Evolutionary conservation across 2,113 vertebrate genomes (phyloP).

Genomic region (Hirundichthys speculiger): DNA sequence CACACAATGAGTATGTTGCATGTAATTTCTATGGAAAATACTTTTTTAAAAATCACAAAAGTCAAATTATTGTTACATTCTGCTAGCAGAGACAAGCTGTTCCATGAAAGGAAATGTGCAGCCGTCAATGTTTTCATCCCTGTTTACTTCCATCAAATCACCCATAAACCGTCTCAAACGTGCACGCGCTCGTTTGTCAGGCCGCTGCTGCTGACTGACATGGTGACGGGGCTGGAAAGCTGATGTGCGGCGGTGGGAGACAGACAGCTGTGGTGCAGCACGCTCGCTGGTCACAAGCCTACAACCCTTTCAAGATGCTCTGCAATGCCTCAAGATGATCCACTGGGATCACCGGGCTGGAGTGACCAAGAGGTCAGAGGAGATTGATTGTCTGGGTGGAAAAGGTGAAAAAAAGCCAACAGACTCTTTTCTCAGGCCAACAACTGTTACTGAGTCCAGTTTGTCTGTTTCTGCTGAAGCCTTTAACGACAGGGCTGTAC

Average conservation of each 20-base stretch:
- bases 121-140: too few relatives aligned
- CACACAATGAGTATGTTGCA: too few relatives aligned
- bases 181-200: too few relatives aligned
- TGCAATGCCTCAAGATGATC: slow-evolving; percentile 17
- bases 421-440: slow-evolving; percentile 1
- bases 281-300: slow-evolving; percentile 1
- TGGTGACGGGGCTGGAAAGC: too few relatives aligned
- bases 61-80: background rate
- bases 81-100: background rate
- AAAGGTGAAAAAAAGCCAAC: slow-evolving; percentile 28
- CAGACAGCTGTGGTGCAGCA: background rate
- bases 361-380: slow-evolving; percentile 40
- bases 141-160: too few relatives aligned
- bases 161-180: too few relatives aligned
- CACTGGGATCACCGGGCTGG: slow-evolving; percentile 23
- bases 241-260: background rate
- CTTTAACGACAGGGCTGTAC: slow-evolving; percentile 7
- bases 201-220: too few relatives aligned
- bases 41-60: background rate
- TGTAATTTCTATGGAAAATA: background rate
- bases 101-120: background rate
- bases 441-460: slow-evolving; percentile 22
- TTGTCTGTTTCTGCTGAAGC: slow-evolving; percentile 8
- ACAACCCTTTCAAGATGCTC: slow-evolving; percentile 39
- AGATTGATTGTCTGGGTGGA: slow-evolving; percentile 31